Percentiles rank a stretch among this genome's conserved stretches.
phyloP scores from a whole-genome alignment of 92 coral and sea anemone genomes.

The Pocillopora meandrina region DNA sequence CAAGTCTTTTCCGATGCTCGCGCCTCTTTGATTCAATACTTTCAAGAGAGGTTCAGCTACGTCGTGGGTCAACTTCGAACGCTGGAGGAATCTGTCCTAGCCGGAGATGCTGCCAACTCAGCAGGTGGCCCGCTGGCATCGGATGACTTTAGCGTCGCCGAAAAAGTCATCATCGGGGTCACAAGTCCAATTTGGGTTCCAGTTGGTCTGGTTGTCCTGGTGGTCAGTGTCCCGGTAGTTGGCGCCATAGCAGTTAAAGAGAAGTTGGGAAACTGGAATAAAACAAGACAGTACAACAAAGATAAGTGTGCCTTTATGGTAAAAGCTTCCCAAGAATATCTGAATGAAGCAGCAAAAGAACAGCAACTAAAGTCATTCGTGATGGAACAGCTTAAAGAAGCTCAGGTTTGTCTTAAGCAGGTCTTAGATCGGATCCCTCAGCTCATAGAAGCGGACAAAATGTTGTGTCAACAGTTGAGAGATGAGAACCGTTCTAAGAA shows the following conservation, averaged over 20 bases:
- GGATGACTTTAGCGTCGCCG: not conserved
- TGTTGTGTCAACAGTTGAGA: slow-evolving; percentile 25
- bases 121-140: not conserved
- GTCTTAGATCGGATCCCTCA: slow-evolving; percentile 37
- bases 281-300: slow-evolving; percentile 9
- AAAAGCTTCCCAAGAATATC: slow-evolving; percentile 19
- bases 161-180: slow-evolving; percentile 35
- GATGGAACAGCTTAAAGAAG: slow-evolving; percentile 30
- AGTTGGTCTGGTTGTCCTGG: slow-evolving; percentile 39
- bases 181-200: slow-evolving; percentile 66
- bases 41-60: slow-evolving; percentile 17
- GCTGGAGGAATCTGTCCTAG: slow-evolving; percentile 5
- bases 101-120: not conserved
- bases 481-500: slow-evolving; percentile 1
- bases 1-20: slow-evolving; percentile 32
- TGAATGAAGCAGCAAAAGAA: not conserved
- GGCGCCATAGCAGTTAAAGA: slow-evolving; percentile 40
- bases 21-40: slow-evolving; percentile 26
- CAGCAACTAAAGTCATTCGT: slow-evolving; percentile 9
- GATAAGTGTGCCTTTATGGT: slow-evolving; percentile 46
- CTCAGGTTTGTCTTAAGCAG: slow-evolving; percentile 16
- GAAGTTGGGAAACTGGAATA: slow-evolving; percentile 16
- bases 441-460: slow-evolving; percentile 41
- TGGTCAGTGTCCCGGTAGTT: slow-evolving; percentile 36
- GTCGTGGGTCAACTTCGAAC: slow-evolving; percentile 24